A percentile compares a stretch with the other conserved stretches of the same genome.
phyloP scores from a whole-genome alignment of 35 echinoderm and acorn worm genomes.

The Ophiothrix spiculata region DNA sequence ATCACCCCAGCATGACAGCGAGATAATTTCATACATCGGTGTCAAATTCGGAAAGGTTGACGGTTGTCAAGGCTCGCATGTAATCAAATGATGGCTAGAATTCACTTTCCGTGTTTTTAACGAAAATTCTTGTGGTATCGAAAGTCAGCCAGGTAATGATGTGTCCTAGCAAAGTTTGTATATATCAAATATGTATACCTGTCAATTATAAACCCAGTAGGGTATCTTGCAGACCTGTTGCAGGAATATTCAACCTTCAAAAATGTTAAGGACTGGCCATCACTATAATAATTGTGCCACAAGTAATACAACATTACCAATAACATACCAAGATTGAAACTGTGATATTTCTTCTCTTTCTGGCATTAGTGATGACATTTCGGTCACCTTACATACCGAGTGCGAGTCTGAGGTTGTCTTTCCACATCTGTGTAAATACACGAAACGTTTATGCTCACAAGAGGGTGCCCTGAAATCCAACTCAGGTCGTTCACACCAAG shows the following conservation, averaged over 20 bases:
- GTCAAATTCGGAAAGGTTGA: conserved; percentile 2
- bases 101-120: not conserved
- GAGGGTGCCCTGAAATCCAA: conserved; percentile 8
- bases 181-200: not conserved
- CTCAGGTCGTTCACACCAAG: not conserved
- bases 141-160: not conserved
- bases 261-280: too few species aligned
- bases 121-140: conserved; percentile 9
- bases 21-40: conserved; percentile 8
- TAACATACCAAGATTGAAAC: too few species aligned
- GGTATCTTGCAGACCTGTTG: not conserved
- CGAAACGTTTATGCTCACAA: conserved; percentile 1
- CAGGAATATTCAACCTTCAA: too few species aligned
- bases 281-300: too few species aligned
- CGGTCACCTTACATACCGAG: not conserved
- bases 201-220: not conserved
- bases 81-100: not conserved
- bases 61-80: not conserved
- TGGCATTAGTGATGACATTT: not conserved
- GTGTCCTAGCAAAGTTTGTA: not conserved
- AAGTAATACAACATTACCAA: too few species aligned
- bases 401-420: not conserved
- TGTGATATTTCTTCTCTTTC: too few species aligned
- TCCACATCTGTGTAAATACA: conserved; percentile 12
- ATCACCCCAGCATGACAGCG: conserved; percentile 1